A percentile compares a stretch with the other conserved stretches of the same genome.
Conservation (phyloP, 1,140 invertebrate genomes). For the Steinernema khuongi region DNA sequence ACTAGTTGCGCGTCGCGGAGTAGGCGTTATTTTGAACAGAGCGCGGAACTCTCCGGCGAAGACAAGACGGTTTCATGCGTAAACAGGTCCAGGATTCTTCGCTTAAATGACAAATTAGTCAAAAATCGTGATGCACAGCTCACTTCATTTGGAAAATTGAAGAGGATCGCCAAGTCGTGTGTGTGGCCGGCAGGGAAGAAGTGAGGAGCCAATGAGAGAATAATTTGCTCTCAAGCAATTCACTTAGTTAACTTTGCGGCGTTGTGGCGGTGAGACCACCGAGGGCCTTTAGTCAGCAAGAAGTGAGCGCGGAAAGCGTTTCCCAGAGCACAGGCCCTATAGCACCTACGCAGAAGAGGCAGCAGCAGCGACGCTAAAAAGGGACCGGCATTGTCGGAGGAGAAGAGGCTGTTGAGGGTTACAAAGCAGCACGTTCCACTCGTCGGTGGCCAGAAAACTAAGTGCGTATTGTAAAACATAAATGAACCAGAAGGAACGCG, state of each 20-base stretch:
- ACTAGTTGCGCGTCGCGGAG: neutral
- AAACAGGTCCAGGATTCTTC: too few relatives aligned
- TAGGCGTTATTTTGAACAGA: neutral
- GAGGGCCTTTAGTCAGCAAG: neutral
- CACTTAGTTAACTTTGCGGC: conserved; percentile 16
- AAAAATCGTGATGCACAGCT: neutral
- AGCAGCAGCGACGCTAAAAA: neutral
- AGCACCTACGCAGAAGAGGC: conserved; percentile 6
- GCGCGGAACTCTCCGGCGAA: neutral
- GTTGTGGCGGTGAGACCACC: conserved; percentile 4
- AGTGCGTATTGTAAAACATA: neutral
- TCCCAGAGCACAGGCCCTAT: neutral
- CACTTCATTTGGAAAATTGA: neutral
- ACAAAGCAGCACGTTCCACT: neutral
- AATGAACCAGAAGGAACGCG: neutral
- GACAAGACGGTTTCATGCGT: neutral
- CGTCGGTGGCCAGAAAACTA: neutral
- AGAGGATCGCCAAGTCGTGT: neutral
- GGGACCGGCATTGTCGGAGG: neutral
- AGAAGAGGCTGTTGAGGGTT: neutral
- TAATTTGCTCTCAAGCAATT: conserved; percentile 4
- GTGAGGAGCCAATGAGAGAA: neutral
- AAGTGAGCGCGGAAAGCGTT: neutral
- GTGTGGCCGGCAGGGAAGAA: neutral
- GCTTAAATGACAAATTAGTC: neutral